A percentile compares a stretch with the other conserved stretches of the same genome.
Conservation (phyloP, 2,888 invertebrate genomes). For the Amiota minor region DNA sequence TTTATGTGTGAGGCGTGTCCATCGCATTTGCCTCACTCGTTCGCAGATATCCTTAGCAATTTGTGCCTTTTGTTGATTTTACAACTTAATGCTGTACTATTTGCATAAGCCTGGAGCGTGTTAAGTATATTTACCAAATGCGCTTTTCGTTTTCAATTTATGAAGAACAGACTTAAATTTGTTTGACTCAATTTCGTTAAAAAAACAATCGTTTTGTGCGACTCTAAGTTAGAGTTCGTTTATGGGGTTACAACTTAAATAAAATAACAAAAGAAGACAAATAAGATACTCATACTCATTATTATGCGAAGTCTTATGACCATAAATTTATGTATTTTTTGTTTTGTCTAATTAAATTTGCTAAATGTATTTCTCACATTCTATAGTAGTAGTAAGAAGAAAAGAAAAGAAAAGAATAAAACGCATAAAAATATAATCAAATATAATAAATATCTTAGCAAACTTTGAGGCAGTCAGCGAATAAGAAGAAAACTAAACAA, state of each 20-base stretch:
- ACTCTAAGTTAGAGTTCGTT: not conserved
- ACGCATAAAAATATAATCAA: slow-evolving; percentile 45
- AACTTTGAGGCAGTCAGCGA: slow-evolving; percentile 51
- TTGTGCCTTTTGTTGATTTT: slow-evolving; percentile 22
- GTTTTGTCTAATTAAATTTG: slow-evolving; percentile 44
- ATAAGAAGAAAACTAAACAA: slow-evolving; percentile 8
- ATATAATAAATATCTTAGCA: slow-evolving; percentile 58
- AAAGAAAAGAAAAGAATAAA: not conserved
- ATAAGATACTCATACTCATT: too few species aligned
- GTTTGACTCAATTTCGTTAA: slow-evolving; percentile 31
- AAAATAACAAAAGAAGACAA: too few species aligned
- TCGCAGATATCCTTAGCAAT: slow-evolving; percentile 3
- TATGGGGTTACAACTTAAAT: too few species aligned
- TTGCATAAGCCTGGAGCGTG: slow-evolving; percentile 22
- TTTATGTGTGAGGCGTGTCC: slow-evolving; percentile 6
- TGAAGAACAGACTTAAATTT: slow-evolving; percentile 14
- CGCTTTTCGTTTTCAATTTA: slow-evolving; percentile 13
- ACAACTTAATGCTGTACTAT: slow-evolving; percentile 22
- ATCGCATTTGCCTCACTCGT: not conserved
- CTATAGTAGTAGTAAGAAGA: not conserved
- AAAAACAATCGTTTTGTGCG: slow-evolving; percentile 29
- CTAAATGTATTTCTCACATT: slow-evolving; percentile 28
- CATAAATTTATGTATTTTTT: too few species aligned
- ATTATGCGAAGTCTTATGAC: too few species aligned
- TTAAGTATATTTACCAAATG: slow-evolving; percentile 17